A percentile compares a stretch with the other conserved stretches of the same genome.
Conservation (phyloP, 2,888 invertebrate genomes). For the Escarpia spicata region DNA sequence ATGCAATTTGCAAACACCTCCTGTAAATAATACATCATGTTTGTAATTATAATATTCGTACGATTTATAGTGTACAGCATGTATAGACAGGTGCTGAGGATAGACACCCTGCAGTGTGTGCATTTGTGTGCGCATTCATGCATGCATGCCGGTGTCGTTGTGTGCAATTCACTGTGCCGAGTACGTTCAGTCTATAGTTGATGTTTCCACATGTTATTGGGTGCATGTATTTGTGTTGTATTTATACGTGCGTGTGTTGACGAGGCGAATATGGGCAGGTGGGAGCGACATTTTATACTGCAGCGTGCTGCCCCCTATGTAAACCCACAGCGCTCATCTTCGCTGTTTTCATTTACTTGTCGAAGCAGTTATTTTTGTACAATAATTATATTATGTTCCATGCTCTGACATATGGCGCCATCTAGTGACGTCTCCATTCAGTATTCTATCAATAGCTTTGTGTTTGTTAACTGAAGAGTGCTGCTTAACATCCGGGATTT, state of each 20-base stretch:
- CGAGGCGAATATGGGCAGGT: not conserved
- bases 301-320: not conserved
- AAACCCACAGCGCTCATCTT: not conserved
- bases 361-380: conserved; percentile 12
- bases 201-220: not conserved
- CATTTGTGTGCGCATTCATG: not conserved
- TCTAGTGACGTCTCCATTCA: conserved; percentile 3
- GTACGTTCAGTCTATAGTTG: conserved; percentile 1
- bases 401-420: not conserved
- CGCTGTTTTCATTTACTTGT: not conserved
- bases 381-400: conserved; percentile 6
- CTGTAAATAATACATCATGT: conserved; percentile 2
- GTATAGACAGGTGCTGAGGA: not conserved
- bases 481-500: not conserved
- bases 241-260: conserved; percentile 13
- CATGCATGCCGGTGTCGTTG: not conserved
- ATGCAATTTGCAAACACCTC: not conserved
- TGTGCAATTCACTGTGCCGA: not conserved
- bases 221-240: conserved; percentile 16
- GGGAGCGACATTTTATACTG: not conserved
- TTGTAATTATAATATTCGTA: conserved; percentile 12
- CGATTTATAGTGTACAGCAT: conserved; percentile 16
- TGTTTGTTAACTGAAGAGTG: not conserved
- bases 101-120: not conserved
- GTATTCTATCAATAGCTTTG: not conserved